Conservation (phyloP, 2,888 invertebrate genomes). For the Xestobium rufovillosum region DNA sequence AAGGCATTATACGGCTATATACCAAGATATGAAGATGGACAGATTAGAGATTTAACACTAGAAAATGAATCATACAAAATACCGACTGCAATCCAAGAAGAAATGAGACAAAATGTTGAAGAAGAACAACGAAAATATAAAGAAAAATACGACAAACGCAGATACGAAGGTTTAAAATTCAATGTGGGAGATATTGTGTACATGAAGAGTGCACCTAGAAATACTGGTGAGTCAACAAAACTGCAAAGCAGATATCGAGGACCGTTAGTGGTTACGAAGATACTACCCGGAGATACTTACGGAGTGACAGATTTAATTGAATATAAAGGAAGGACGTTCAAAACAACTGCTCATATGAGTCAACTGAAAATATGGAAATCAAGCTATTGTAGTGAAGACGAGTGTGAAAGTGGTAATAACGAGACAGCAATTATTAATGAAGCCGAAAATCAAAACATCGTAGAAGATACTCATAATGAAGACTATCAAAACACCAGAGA, state of each 20-base stretch:
- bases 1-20: slow-evolving; percentile 18
- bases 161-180: slow-evolving; percentile 6
- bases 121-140: no score
- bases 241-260: slow-evolving; percentile 10
- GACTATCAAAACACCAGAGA: no score
- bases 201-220: slow-evolving; percentile 3
- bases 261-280: slow-evolving; percentile 8
- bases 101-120: no score
- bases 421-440: no score
- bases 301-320: slow-evolving; percentile 4
- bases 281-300: slow-evolving; percentile 10
- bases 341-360: slow-evolving; percentile 8
- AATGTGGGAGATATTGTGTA: slow-evolving; percentile 10
- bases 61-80: no score
- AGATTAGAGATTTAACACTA: slow-evolving; percentile 7
- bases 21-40: slow-evolving; percentile 12
- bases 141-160: slow-evolving; percentile 5
- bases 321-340: slow-evolving; percentile 4
- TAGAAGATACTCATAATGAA: no score
- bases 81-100: slow-evolving; percentile 7
- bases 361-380: slow-evolving; percentile 9
- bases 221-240: slow-evolving; percentile 10
- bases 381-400: no score
- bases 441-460: no score
- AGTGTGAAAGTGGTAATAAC: no score